Conservation (phyloP, 2,797 vertebrate genomes). For the Phoxinus dragarum region DNA sequence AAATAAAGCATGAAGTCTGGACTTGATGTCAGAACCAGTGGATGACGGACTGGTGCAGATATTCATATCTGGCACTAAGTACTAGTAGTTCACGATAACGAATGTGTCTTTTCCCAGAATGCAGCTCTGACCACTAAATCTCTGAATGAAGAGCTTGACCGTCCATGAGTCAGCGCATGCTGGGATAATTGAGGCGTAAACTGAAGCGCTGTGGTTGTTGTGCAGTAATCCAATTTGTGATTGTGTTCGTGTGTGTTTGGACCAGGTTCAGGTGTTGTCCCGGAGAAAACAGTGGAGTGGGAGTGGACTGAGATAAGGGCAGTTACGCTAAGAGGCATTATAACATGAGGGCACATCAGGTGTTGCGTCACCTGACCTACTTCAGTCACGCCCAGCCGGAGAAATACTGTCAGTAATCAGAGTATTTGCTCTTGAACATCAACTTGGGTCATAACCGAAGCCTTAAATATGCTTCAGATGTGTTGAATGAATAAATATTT, state of each 20-base stretch:
- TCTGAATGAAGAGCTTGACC: conserved; percentile 2
- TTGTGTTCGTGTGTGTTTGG: conserved; percentile 20
- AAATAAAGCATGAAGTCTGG: too few species aligned
- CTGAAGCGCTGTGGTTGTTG: not conserved
- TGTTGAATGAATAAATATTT: not conserved
- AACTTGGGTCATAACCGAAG: too few species aligned
- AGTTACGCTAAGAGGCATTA: conserved; percentile 3
- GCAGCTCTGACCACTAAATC: not conserved
- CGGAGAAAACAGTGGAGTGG: conserved; percentile 7
- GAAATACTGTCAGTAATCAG: not conserved
- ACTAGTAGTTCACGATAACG: too few species aligned
- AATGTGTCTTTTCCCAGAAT: too few species aligned
- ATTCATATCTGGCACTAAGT: too few species aligned
- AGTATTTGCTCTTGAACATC: not conserved
- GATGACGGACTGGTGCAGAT: too few species aligned
- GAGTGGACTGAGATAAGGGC: conserved; percentile 14
- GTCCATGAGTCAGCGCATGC: not conserved
- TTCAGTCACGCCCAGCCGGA: not conserved
- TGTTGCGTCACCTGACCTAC: conserved; percentile 14
- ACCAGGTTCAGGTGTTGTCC: conserved; percentile 33
- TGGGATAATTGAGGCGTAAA: not conserved
- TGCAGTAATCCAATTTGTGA: not conserved
- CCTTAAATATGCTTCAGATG: not conserved
- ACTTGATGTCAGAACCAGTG: too few species aligned
- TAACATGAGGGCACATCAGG: not conserved